Conservation (phyloP, 2,888 invertebrate genomes). For the Neoitamus cyanurus region DNA sequence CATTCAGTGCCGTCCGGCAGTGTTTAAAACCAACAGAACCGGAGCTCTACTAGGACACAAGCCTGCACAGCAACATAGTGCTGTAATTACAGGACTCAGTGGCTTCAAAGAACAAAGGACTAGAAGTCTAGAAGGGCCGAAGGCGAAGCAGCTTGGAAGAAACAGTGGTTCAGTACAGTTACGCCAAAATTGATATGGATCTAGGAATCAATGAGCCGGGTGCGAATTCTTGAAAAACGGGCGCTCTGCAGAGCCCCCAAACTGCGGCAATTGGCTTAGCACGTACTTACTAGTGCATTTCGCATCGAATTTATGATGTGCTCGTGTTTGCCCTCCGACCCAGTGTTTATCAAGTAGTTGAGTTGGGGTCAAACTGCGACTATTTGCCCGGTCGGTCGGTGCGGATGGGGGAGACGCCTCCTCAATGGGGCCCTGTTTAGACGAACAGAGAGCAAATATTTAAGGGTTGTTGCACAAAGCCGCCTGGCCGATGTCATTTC, state of each 20-base stretch:
- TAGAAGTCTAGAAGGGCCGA: no score
- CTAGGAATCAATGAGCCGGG: not conserved
- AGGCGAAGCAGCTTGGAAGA: not conserved
- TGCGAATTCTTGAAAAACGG: not conserved
- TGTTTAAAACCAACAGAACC: not conserved
- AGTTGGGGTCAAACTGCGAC: not conserved
- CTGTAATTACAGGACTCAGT: not conserved
- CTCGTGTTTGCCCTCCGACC: not conserved
- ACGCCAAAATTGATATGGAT: not conserved
- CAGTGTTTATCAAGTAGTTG: not conserved
- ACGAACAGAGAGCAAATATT: constrained; percentile 13
- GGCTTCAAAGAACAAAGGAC: not conserved
- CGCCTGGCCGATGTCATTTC: not conserved
- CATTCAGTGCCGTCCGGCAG: not conserved
- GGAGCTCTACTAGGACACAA: not conserved
- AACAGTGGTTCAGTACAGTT: not conserved
- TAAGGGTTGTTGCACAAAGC: constrained; percentile 7
- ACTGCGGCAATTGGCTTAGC: constrained; percentile 29
- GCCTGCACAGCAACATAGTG: not conserved
- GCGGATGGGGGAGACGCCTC: not conserved
- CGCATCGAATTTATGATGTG: constrained; percentile 11
- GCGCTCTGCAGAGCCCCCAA: not conserved
- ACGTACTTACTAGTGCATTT: constrained; percentile 30
- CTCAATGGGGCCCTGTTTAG: not conserved
- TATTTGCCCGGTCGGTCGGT: not conserved